A percentile compares a stretch with the other conserved stretches of the same genome.
These are phyloP conservation scores for Eidolon dupreanum DNA, from an alignment of 2,797 vertebrate species.

Conservation along the genomic window DNA sequence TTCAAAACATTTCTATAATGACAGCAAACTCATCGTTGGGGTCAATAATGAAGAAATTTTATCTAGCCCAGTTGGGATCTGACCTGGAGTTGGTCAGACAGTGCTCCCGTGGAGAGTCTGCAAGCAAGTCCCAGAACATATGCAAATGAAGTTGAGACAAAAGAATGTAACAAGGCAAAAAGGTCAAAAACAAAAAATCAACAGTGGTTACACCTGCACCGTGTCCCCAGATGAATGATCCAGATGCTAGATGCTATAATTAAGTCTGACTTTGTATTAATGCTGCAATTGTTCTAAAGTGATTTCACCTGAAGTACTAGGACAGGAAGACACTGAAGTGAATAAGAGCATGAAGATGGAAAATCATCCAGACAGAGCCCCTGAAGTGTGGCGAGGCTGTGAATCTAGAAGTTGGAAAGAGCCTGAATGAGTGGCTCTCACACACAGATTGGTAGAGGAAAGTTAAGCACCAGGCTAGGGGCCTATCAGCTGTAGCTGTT, in stretches of 20 bases:
- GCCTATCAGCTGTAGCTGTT: accelerated
- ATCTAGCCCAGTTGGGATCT: background rate
- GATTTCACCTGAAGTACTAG: background rate
- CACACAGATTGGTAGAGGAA: accelerated
- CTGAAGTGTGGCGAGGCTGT: background rate
- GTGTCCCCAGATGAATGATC: background rate
- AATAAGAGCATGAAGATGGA: background rate
- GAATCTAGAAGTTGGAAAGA: background rate
- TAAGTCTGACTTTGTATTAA: background rate
- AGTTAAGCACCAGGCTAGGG: accelerated
- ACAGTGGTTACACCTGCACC: background rate
- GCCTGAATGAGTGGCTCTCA: accelerated
- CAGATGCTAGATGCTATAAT: background rate
- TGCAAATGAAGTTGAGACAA: background rate
- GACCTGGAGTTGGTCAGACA: background rate
- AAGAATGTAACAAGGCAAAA: background rate
- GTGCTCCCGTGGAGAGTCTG: background rate
- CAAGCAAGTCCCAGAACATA: background rate
- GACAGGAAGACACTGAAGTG: background rate
- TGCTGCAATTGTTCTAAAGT: background rate
- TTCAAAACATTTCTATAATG: background rate
- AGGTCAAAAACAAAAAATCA: background rate
- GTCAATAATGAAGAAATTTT: background rate
- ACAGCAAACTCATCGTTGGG: background rate
- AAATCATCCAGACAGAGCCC: background rate